phyloP scores from a whole-genome alignment of 2,797 vertebrate genomes.

The Petrocephalus schoutedeni region DNA sequence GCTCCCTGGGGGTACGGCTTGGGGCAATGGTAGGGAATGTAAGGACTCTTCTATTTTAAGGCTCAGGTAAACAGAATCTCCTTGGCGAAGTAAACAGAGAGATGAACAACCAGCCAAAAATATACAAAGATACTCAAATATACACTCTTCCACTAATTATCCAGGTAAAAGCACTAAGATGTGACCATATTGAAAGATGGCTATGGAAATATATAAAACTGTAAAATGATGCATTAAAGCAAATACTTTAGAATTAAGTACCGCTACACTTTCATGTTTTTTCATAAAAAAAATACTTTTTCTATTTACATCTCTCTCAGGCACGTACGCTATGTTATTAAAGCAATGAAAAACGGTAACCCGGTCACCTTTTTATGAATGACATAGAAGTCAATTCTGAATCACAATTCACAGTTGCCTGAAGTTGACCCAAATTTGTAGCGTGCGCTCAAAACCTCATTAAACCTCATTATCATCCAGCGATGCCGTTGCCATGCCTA shows the following conservation, averaged over 20 bases:
- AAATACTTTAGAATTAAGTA: background rate
- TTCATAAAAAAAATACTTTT: background rate
- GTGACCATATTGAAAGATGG: background rate
- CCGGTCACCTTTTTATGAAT: background rate
- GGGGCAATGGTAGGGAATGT: background rate
- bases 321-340: background rate
- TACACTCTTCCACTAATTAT: background rate
- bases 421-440: background rate
- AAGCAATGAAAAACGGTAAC: background rate
- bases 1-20: background rate
- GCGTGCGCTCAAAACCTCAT: background rate
- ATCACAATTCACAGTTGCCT: background rate
- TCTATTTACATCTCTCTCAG: background rate
- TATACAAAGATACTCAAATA: background rate
- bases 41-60: background rate
- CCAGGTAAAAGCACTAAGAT: background rate
- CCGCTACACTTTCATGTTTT: background rate
- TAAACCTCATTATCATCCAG: slow-evolving; percentile 9
- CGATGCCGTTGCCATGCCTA: slow-evolving; percentile 26
- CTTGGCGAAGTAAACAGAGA: background rate
- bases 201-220: background rate
- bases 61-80: background rate
- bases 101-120: background rate
- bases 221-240: background rate
- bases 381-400: background rate